Base-by-base conservation (phyloP, 1,140 invertebrate species). In the Neodiprion lecontei region DNA sequence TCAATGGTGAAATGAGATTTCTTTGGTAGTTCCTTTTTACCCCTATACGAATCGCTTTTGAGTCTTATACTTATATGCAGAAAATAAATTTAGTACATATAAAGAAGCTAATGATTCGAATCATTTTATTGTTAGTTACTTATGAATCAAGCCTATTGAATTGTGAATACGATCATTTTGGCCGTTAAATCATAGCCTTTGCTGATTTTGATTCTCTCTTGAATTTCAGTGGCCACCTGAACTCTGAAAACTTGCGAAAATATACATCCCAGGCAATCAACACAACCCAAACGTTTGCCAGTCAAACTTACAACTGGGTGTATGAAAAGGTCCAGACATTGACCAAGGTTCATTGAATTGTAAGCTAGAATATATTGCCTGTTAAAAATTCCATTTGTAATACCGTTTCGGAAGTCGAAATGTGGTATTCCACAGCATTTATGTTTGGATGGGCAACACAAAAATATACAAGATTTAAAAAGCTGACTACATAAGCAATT, bases 271-370 rank as follows among this genome's bases (percentile, higher is more conserved):
- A 90, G 75, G 92, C 92, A 1, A 84, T 95, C 0, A 93, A 94
- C 77, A 90, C 91, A 49, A 93, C 92, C 8, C 89, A 90, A 76
- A 83, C 86, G 66, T 91, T 91, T 71, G 91, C 92, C 23, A 88
- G 87, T 48, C 88, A 91, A 78, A 94, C 93, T 79, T 94, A 92
- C 80, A 91, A 92, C 78, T 94, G 93, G 92, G 90, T 94, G 65
- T 91, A 93, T 84, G 90, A 94, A 83, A 94, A 95, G 84, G 91
- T 94, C 11, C 90, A 93, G 81, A 88, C 91, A 17, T 90, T 93
- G 80, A 92, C 92, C 10, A 91, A 93, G 86, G 90, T 92, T 84
- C 90, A 91, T 80, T 92, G 91, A 93, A 76, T 80, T 61, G 3
- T 61, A 84, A 71, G 79, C 76, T 67, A 49, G 17, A 61, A 67